Evolutionary conservation across 2,888 invertebrate genomes (phyloP), one percentile per base, ranked within the genome.

Genomic region (Chloromyia formosa): DNA sequence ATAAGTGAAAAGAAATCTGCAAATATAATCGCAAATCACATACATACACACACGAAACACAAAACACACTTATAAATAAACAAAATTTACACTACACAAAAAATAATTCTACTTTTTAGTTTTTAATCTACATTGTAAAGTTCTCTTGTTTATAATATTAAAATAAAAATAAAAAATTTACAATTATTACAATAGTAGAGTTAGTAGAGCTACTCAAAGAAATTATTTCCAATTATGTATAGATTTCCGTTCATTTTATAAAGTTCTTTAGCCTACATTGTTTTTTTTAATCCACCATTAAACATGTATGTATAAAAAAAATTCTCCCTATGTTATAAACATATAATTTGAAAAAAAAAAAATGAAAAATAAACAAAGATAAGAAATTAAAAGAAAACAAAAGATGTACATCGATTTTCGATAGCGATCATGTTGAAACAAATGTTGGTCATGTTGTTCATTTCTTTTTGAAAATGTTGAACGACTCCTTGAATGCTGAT

Each of bases 141-240:
- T 71, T 71, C 71, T 58, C 54, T 71, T 71, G 71, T 71, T 71
- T 71, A 71, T 71, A 71, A 27, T 35, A 66, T 20, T 35, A 35
- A 35, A 56, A 71, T 71, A 71, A 27, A 56, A 66, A 20, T 35
- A 35, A 35, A 56, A n/a, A 56, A 56, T 71, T 71, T 71, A 71
- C 71, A 56, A 58, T 71, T 71, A 71, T 58, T 71, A 56, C 56
- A 12, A 14, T 35, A 35, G 7, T 35, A 35, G 27, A 35, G 27
- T 56, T 71, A 71, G 71, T 35, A 45, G 27, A 35, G 58, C 71
- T 53, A 64, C 40, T 64, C 56, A 16, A 53, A 35, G 27, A 35
- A 1, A 61, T 66, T 20, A 49, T 66, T 49, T 66, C 40, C 18
- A 27, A 71, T 71, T 35, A 71, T 71, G 35, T 66, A 66, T 66